These are phyloP conservation scores for Lindbergichthys nudifrons DNA, from an alignment of 2,797 vertebrate species.

Conservation along the genomic window DNA sequence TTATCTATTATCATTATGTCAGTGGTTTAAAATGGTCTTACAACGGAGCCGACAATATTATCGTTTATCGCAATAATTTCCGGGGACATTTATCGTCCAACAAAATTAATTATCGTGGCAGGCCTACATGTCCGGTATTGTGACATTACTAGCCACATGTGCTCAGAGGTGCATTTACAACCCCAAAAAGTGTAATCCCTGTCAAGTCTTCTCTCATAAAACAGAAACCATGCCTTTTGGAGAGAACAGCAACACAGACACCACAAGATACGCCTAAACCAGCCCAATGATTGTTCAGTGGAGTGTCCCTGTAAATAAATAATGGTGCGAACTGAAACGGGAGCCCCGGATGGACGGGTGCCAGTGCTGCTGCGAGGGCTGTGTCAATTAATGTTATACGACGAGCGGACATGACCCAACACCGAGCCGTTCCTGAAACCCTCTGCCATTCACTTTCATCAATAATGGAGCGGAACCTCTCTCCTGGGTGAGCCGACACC, in stretches of 20 bases:
- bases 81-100: no score
- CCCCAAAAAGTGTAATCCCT: no score
- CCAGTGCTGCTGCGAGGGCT: conserved; percentile 35
- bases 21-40: no score
- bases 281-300: conserved; percentile 37
- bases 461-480: conserved; percentile 70
- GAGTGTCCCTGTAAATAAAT: conserved; percentile 75
- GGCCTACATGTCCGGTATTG: no score
- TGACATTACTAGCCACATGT: no score
- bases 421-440: conserved; percentile 53
- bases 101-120: no score
- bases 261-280: conserved; percentile 36
- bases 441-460: conserved; percentile 71
- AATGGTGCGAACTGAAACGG: conserved; percentile 68
- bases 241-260: conserved; percentile 9
- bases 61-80: no score
- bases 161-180: no score
- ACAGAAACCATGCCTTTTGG: conserved; percentile 6
- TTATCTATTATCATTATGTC: no score
- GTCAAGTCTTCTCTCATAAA: not conserved
- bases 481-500: conserved; percentile 42
- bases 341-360: conserved; percentile 41
- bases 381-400: conserved; percentile 75
- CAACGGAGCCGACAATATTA: no score
- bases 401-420: conserved; percentile 62